Conservation (phyloP, 2,888 invertebrate genomes). For the Eremobia ochroleuca region DNA sequence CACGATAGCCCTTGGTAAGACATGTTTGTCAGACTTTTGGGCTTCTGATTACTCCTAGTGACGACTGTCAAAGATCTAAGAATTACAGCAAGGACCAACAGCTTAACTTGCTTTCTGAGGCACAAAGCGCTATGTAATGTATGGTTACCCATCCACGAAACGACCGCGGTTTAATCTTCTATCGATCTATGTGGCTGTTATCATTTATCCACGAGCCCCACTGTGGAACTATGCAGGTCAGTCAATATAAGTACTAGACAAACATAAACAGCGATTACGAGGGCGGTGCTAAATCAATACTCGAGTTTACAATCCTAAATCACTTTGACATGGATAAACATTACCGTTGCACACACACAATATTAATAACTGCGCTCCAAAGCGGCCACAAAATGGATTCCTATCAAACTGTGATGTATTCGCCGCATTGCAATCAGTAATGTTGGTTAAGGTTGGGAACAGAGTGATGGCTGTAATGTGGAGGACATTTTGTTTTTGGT, state of each 20-base stretch:
- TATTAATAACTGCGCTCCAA: conserved; percentile 51
- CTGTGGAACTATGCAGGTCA: not conserved
- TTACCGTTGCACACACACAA: conserved; percentile 13
- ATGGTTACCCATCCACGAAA: not conserved
- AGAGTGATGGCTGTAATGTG: not conserved
- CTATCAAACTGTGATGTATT: conserved; percentile 61
- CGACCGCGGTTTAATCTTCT: not conserved
- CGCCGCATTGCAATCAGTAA: conserved; percentile 43
- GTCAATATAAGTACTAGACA: not conserved
- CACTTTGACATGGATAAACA: conserved; percentile 44
- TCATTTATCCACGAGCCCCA: not conserved
- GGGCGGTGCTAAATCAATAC: conserved; percentile 43
- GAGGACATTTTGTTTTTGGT: not conserved
- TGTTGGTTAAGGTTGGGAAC: conserved; percentile 1
- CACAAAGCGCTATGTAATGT: not conserved
- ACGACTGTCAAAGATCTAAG: not conserved
- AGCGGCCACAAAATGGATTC: conserved; percentile 49
- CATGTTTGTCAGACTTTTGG: not conserved
- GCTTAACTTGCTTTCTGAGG: not conserved
- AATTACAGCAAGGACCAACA: not conserved
- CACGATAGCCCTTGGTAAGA: not conserved
- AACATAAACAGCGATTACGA: not conserved
- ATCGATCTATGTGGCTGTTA: not conserved
- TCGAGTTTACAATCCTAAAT: conserved; percentile 26
- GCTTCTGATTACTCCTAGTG: not conserved